Percentiles rank a stretch among this genome's conserved stretches.
Evolutionary conservation across 2,797 vertebrate species (phyloP).

Genomic region (Coregonus sp.): DNA sequence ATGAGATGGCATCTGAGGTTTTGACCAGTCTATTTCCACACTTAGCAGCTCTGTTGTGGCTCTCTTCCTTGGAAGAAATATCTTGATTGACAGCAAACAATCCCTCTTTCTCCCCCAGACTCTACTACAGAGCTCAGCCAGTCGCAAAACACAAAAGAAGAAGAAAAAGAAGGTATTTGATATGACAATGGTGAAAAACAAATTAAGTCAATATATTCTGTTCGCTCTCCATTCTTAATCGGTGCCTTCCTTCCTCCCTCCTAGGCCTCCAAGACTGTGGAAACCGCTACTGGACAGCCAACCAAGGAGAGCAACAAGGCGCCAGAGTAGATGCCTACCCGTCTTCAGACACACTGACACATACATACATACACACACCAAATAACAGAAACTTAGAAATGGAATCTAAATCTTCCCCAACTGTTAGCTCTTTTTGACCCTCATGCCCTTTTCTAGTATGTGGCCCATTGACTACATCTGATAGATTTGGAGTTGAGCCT

Average conservation of each 20-base stretch:
- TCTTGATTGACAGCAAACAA: slow-evolving; percentile 4
- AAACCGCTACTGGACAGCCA: slow-evolving; percentile 67
- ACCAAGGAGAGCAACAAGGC: slow-evolving; percentile 58
- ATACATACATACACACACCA: slow-evolving; percentile 46
- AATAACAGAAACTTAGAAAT: slow-evolving; percentile 48
- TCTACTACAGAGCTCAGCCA: slow-evolving; percentile 94
- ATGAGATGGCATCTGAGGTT: neutral
- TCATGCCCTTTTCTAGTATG: slow-evolving; percentile 15
- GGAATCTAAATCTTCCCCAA: slow-evolving; percentile 35
- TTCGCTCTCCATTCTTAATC: neutral
- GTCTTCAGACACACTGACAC: slow-evolving; percentile 35
- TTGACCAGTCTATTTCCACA: neutral
- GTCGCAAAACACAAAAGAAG: slow-evolving; percentile 96
- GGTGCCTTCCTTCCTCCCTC: neutral
- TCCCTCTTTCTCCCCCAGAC: slow-evolving; percentile 69
- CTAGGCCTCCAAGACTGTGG: slow-evolving; percentile 72
- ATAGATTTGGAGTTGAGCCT: slow-evolving; percentile 8
- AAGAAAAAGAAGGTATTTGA: slow-evolving; percentile 97
- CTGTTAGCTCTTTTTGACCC: slow-evolving; percentile 26
- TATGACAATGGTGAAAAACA: neutral
- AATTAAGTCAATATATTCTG: neutral
- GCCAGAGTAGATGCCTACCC: slow-evolving; percentile 57
- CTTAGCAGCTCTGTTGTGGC: neutral
- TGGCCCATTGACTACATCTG: slow-evolving; percentile 42
- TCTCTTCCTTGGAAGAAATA: neutral